Evolutionary conservation across 2,888 invertebrate genomes (phyloP), one percentile per base, ranked within the genome.

Genomic region (Gastracanthus pulcherrimus): DNA sequence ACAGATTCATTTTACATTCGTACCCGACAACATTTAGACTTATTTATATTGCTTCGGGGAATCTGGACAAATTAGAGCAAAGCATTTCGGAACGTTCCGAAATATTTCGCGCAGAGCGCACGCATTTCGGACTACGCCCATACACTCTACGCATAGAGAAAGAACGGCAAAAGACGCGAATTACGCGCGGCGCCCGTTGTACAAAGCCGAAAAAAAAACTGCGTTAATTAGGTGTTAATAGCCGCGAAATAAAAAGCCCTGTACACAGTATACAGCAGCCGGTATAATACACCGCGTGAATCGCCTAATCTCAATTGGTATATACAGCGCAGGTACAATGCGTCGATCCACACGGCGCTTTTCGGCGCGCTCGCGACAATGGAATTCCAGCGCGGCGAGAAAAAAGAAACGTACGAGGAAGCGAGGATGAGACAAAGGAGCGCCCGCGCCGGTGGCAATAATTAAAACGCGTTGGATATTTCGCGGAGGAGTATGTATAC

Each of bases 391-490:
- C 3, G n/a, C 86, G 85, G 77, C 66, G 81, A 83, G 78, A 85
- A 83, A 83, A n/a, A 85, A 84, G 71, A 77, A 81, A 85, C 83
- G 84, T n/a, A n/a, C n/a, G n/a, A n/a, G n/a, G n/a, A n/a, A n/a
- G n/a, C 81, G 82, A 76, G 75, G 70, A 82, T 86, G 51, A 48
- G 55, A 82, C 64, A 71, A 81, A 77, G 69, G 69, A 48, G 31
- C 9, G 67, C 66, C 60, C 38, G n/a, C 69, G 64, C 75, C 86
- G n/a, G n/a, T n/a, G n/a, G n/a, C n/a, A n/a, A 89, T 89, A 90
- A 90, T 90, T 88, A 89, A 89, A 89, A 88, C 87, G 89, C 88
- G 88, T 88, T 86, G 88, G 87, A 86, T 86, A 85, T 88, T 85
- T 85, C 85, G 85, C 83, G 82, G 76, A 82, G 82, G 69, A 72